Conservation (phyloP, 2,113 vertebrate species). For the Zosterops pallidus region DNA sequence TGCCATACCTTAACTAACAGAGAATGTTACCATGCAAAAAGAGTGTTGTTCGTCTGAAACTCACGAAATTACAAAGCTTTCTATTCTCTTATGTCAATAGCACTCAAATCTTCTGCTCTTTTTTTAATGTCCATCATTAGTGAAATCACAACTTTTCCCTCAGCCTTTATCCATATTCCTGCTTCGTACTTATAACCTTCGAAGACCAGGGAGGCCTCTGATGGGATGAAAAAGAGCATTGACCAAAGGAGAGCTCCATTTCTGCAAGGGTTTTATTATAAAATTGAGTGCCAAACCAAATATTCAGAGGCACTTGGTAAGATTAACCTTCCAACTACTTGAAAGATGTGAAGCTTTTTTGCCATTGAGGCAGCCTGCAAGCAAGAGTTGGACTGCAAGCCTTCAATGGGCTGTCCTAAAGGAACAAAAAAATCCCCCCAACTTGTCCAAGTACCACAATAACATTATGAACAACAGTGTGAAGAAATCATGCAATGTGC, state of each 20-base stretch:
- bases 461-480: rapidly evolving
- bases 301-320: not conserved
- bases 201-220: not conserved
- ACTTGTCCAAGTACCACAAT: not conserved
- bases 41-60: not conserved
- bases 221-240: not conserved
- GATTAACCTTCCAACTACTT: not conserved
- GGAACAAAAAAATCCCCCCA: too few relatives aligned
- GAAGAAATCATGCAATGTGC: not conserved
- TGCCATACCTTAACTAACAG: not conserved
- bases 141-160: not conserved
- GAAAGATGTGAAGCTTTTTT: not conserved
- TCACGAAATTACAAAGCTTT: not conserved
- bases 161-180: not conserved
- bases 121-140: not conserved
- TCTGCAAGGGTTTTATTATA: not conserved
- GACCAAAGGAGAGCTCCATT: not conserved
- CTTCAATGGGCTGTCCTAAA: not conserved
- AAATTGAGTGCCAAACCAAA: not conserved
- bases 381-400: not conserved
- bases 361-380: not conserved
- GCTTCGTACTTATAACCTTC: not conserved
- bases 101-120: not conserved
- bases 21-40: not conserved
- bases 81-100: not conserved